phyloP scores from a whole-genome alignment of 2,113 vertebrate genomes.

The Anguilla japonica region DNA sequence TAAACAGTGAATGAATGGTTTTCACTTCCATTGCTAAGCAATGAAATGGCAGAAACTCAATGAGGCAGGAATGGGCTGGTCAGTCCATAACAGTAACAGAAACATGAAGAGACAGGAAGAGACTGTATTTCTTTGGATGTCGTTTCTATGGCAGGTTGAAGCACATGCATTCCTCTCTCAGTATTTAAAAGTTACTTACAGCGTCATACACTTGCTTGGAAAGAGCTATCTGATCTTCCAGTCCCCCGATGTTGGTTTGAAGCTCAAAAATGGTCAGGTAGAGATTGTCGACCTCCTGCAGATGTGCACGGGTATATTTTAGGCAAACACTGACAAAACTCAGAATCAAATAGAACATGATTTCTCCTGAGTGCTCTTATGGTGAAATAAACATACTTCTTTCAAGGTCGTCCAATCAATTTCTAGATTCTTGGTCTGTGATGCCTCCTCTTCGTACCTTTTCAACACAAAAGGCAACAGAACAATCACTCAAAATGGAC shows the following conservation, averaged over 20 bases:
- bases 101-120: no score
- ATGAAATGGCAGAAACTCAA: background rate
- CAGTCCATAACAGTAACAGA: no score
- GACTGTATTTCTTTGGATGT: no score
- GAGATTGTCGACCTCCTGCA: slow-evolving; percentile 60
- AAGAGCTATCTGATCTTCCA: slow-evolving; percentile 61
- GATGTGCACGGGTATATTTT: background rate
- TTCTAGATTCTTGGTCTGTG: slow-evolving; percentile 54
- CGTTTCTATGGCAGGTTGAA: no score
- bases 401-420: slow-evolving; percentile 58
- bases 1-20: background rate
- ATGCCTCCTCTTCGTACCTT: slow-evolving; percentile 58
- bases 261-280: slow-evolving; percentile 62
- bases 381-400: slow-evolving; percentile 46
- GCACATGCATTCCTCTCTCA: background rate
- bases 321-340: background rate
- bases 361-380: background rate
- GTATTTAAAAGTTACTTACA: slow-evolving; percentile 48
- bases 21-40: background rate
- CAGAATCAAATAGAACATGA: background rate
- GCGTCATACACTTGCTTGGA: slow-evolving; percentile 63
- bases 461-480: background rate
- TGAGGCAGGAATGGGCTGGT: no score
- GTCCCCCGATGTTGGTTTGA: slow-evolving; percentile 51
- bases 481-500: background rate